Evolutionary conservation across 2,797 vertebrate species (phyloP), one percentile per base, ranked within the genome.

Genomic region (Lutjanus campechanus): DNA sequence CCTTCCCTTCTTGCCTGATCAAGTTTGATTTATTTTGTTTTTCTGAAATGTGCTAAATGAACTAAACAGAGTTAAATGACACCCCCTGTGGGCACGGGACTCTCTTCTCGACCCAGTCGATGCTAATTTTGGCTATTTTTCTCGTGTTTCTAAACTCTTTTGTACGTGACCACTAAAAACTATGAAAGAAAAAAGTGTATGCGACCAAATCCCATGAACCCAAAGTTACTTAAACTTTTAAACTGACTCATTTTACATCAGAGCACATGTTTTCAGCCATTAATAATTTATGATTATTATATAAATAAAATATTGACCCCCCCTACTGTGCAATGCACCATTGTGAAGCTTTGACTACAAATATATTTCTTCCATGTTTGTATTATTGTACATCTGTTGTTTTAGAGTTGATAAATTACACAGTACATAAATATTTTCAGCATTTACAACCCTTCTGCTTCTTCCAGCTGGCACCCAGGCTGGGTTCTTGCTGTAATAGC

Each of bases 21-120:
- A 60, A 50, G 20, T 77, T 81, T 85, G 77, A 85, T 85, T 85
- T 58, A 78, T 87, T 76, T 78, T 50, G 50, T 69, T 77, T 68
- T 47, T 54, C 56, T n/a, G n/a, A 79, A 79, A 69, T 46, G 66
- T 68, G 77, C 66, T 76, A 73, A 70, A 80, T 76, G 55, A 83
- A 58, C 43, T 60, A 64, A 82, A 41, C 50, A 22, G 63, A 66
- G 64, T 51, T 81, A 74, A 84, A 83, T 65, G 68, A 79, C 70
- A 20, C 56, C 15, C 60, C 82, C 74, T 43, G 6, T 0, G 16
- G 81, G 65, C 54, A 20, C 3, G 11, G 10, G 13, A 59, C 75
- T 65, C 77, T 58, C n/a, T 54, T 58, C 53, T 25, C 41, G 4
- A 68, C 70, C 70, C 44, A 17, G 53, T 50, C 64, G 12, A 64